Conservation (phyloP, 1,140 invertebrate genomes). For the Tyrophagus putrescentiae region DNA sequence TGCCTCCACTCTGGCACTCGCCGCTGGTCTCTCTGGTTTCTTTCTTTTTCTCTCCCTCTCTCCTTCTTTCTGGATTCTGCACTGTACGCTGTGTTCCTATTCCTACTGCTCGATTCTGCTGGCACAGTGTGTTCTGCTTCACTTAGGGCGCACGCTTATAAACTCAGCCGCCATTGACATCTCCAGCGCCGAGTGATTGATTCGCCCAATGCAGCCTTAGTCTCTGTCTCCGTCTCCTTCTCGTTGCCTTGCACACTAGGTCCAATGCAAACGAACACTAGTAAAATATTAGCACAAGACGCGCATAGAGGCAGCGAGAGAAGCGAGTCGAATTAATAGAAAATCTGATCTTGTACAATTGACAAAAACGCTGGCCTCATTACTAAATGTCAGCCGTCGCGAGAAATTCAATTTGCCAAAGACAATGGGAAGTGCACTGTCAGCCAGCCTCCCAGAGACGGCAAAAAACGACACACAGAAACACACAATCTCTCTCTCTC, state of each 20-base stretch:
- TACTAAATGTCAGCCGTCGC: background rate
- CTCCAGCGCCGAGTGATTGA: slow-evolving; percentile 12
- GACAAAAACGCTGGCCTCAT: background rate
- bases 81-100: no score
- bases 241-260: background rate
- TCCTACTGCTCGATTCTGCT: no score
- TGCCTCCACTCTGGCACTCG: background rate
- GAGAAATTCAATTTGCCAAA: background rate
- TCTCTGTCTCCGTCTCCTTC: background rate
- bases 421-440: background rate
- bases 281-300: slow-evolving; percentile 15
- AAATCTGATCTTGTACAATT: background rate
- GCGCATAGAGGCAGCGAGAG: no score
- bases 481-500: background rate
- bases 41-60: no score
- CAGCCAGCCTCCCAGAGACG: no score
- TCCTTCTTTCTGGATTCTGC: no score
- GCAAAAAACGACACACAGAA: no score
- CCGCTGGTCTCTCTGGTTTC: slow-evolving; percentile 3
- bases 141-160: slow-evolving; percentile 1
- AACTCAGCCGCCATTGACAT: slow-evolving; percentile 14
- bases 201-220: background rate
- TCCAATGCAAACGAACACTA: background rate
- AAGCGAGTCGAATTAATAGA: slow-evolving; percentile 1
- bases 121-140: no score